Conservation (phyloP, 2,888 invertebrate species). For the Acrocyrtus sp. region DNA sequence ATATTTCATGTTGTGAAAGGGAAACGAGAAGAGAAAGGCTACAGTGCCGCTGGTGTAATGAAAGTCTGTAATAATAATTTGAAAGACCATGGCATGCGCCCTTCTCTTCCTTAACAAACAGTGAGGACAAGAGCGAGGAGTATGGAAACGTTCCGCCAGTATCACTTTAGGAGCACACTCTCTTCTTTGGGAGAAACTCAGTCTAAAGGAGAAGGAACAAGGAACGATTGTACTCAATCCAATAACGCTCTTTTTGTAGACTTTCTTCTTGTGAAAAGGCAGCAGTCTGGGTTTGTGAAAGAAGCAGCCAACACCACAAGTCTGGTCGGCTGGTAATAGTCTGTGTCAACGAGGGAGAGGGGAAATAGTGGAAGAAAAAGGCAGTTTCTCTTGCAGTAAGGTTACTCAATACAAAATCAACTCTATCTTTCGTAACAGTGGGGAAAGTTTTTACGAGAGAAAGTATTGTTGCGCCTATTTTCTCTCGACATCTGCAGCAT, state of each 20-base stretch:
- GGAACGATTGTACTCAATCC: too few relatives aligned
- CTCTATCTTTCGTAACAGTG: too few relatives aligned
- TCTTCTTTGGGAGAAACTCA: neutral
- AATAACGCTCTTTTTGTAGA: conserved; percentile 34
- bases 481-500: too few relatives aligned
- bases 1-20: neutral
- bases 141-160: too few relatives aligned
- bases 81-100: conserved; percentile 40
- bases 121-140: conserved; percentile 3
- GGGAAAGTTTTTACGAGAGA: too few relatives aligned
- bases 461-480: too few relatives aligned
- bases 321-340: too few relatives aligned
- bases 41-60: neutral
- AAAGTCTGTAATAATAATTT: conserved; percentile 29
- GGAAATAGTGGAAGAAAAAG: too few relatives aligned
- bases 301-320: conserved; percentile 34
- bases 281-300: conserved; percentile 33
- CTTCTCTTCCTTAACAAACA: conserved; percentile 20
- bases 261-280: conserved; percentile 36
- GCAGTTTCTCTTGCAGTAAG: too few relatives aligned
- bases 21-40: neutral
- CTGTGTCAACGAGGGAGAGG: too few relatives aligned
- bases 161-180: too few relatives aligned
- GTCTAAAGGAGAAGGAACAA: neutral
- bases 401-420: too few relatives aligned